Percentiles rank a stretch among this genome's conserved stretches.
Evolutionary conservation across 2,113 vertebrate genomes (phyloP).

Genomic region (Accipiter cooperii): DNA sequence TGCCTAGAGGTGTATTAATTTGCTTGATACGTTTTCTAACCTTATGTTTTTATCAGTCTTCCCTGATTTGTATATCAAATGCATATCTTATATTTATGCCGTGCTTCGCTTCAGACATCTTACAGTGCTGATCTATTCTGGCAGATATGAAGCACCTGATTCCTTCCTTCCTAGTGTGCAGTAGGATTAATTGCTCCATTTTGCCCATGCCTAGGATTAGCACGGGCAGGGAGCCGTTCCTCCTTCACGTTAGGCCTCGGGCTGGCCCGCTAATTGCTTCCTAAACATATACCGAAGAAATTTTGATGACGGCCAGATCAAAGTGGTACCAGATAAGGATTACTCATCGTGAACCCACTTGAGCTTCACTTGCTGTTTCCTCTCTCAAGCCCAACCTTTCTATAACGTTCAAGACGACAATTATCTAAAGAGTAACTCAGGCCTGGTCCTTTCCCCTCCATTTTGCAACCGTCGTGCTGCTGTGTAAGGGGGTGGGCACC

Average conservation of each 20-base stretch:
- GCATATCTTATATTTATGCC: background rate
- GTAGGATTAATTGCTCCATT: background rate
- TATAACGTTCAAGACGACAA: rapidly evolving
- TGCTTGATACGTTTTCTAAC: background rate
- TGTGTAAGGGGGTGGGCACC: background rate
- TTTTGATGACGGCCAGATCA: background rate
- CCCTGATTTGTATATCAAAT: background rate
- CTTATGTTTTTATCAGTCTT: background rate
- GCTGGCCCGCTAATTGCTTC: background rate
- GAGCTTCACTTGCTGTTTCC: background rate
- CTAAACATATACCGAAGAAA: background rate
- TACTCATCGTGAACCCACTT: background rate
- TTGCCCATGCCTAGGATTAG: no score
- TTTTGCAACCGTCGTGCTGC: rapidly evolving
- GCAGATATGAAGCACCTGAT: background rate
- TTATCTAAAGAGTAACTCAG: no score
- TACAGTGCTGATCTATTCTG: background rate
- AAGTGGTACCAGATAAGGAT: background rate
- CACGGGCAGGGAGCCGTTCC: background rate
- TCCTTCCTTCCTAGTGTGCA: background rate
- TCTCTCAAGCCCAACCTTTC: background rate
- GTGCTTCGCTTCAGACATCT: background rate
- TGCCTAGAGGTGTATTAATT: background rate
- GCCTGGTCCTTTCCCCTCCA: background rate
- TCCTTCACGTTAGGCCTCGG: background rate